Evolutionary conservation across 2,888 invertebrate species (phyloP).

Genomic region (Cosmia trapezina): DNA sequence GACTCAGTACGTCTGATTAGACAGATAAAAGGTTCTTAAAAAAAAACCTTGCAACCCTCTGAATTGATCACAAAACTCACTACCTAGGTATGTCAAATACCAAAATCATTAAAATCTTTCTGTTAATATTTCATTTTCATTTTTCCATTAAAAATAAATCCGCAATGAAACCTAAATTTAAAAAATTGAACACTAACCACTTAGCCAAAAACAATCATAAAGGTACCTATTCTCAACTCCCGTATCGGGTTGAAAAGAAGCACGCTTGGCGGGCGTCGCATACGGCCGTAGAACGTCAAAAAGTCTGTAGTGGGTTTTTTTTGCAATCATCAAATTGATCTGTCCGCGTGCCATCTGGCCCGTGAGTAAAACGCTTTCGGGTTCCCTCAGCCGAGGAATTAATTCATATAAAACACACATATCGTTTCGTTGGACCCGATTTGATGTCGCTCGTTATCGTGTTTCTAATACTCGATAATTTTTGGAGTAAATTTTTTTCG

Average conservation of each 20-base stretch:
- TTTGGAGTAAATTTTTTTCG: neutral
- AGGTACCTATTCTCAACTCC: slow-evolving; percentile 61
- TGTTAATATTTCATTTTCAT: neutral
- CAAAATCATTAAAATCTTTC: neutral
- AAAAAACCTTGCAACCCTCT: neutral
- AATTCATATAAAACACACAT: slow-evolving; percentile 89
- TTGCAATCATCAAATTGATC: slow-evolving; percentile 91
- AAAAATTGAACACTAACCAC: slow-evolving; percentile 42
- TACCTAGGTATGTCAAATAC: neutral
- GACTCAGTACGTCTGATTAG: neutral
- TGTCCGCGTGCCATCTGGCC: slow-evolving; percentile 89
- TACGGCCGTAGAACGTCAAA: slow-evolving; percentile 83
- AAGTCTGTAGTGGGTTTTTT: slow-evolving; percentile 82
- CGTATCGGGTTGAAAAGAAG: slow-evolving; percentile 71
- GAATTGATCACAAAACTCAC: neutral
- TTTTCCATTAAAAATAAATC: neutral
- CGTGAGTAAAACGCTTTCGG: slow-evolving; percentile 88
- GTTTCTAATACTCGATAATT: slow-evolving; percentile 57
- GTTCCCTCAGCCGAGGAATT: slow-evolving; percentile 87
- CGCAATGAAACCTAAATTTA: slow-evolving; percentile 21
- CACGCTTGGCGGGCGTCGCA: slow-evolving; percentile 71
- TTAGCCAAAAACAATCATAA: slow-evolving; percentile 61
- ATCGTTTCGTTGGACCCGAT: slow-evolving; percentile 74
- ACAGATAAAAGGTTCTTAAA: neutral
- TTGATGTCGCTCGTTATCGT: slow-evolving; percentile 63